Evolutionary conservation across 2,797 vertebrate species (phyloP).

Genomic region (Siniperca undulata): DNA sequence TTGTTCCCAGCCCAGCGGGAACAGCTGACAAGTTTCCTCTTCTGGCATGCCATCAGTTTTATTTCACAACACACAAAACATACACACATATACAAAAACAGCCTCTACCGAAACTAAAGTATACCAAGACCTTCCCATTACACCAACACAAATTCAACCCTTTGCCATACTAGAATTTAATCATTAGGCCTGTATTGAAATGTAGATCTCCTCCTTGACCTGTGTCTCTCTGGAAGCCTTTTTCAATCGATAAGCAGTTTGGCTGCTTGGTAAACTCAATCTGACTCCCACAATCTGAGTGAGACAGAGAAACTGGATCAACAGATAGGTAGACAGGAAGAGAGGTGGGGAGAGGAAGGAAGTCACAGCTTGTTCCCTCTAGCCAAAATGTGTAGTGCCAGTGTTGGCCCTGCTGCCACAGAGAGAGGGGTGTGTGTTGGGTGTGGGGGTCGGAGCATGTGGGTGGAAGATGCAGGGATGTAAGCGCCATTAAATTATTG

Average conservation of each 20-base stretch:
- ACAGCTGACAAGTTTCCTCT: constrained; percentile 78
- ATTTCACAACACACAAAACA: constrained; percentile 43
- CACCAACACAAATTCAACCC: constrained; percentile 9
- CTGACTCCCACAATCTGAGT: constrained; percentile 34
- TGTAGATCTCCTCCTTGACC: constrained; percentile 14
- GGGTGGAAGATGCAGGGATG: constrained; percentile 2
- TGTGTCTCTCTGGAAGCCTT: constrained; percentile 12
- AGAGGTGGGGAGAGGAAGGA: constrained; percentile 56
- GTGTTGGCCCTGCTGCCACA: constrained; percentile 33
- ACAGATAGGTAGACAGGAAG: constrained; percentile 42
- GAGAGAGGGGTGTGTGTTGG: constrained; percentile 7
- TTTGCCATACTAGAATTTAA: constrained; percentile 16
- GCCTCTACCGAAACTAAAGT: neutral
- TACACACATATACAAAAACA: neutral
- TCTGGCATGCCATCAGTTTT: constrained; percentile 65
- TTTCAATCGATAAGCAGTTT: constrained; percentile 51
- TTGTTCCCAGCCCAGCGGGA: constrained; percentile 73
- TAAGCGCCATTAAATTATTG: constrained; percentile 5
- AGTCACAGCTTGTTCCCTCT: constrained; percentile 35
- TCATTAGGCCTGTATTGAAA: constrained; percentile 33
- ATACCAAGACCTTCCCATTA: constrained; percentile 1
- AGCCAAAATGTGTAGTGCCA: constrained; percentile 35
- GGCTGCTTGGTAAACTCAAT: constrained; percentile 43
- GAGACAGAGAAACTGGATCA: constrained; percentile 12
- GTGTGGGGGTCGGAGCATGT: neutral